These are phyloP conservation scores for Melanostoma mellinum DNA, from an alignment of 2,888 invertebrate genomes.

Conservation along the genomic window DNA sequence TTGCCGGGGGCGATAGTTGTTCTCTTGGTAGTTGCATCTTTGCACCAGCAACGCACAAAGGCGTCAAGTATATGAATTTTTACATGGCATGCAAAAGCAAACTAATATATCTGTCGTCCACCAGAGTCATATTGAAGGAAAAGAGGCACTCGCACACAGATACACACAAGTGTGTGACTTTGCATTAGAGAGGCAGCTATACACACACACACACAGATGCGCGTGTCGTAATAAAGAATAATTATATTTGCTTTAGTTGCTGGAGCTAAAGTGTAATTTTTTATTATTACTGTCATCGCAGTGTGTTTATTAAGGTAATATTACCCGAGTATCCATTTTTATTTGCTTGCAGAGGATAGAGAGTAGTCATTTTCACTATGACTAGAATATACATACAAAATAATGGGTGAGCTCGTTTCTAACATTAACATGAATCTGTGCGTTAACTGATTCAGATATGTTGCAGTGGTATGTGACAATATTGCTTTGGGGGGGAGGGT, in stretches of 20 bases:
- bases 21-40: conserved; percentile 4
- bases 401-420: conserved; percentile 30
- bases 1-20: conserved; percentile 16
- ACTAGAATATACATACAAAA: conserved; percentile 27
- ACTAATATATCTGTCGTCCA: conserved; percentile 3
- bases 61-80: neutral
- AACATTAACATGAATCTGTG: conserved; percentile 25
- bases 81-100: conserved; percentile 11
- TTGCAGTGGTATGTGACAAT: neutral
- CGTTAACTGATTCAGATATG: conserved; percentile 20
- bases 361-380: conserved; percentile 27
- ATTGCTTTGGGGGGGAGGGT: neutral
- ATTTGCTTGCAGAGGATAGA: conserved; percentile 13
- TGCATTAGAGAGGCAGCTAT: neutral
- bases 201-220: conserved; percentile 9
- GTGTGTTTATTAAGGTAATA: conserved; percentile 56
- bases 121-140: conserved; percentile 1
- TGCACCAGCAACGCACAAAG: neutral
- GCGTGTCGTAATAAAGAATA: conserved; percentile 62
- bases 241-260: conserved; percentile 59
- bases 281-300: conserved; percentile 62
- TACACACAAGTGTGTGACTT: neutral
- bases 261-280: conserved; percentile 57
- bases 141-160: neutral
- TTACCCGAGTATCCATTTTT: conserved; percentile 39